phyloP scores from a whole-genome alignment of 2,113 vertebrate genomes.

The Sceloporus undulatus region DNA sequence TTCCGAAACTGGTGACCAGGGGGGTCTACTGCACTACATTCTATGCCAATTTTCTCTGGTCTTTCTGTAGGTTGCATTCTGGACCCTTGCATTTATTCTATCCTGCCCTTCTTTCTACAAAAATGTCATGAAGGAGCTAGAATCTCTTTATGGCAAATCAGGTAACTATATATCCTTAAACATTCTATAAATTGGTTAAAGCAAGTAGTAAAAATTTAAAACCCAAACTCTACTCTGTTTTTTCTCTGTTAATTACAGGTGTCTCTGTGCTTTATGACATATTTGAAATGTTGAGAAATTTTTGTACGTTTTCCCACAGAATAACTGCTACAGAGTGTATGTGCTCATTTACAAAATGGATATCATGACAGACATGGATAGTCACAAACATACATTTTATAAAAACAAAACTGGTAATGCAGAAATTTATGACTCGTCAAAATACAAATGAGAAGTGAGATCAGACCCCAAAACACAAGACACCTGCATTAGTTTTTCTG shows the following conservation, averaged over 20 bases:
- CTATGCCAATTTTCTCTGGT: conserved; percentile 33
- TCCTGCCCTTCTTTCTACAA: conserved; percentile 75
- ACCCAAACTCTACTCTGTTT: conserved; percentile 20
- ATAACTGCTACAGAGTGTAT: background rate
- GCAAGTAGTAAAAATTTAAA: background rate
- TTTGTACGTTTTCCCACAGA: background rate
- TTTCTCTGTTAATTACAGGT: conserved; percentile 6
- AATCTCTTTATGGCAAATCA: conserved; percentile 77
- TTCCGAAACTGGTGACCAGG: no score
- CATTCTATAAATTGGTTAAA: conserved; percentile 24
- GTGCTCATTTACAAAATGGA: background rate
- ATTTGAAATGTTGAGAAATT: background rate
- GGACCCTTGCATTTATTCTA: conserved; percentile 83
- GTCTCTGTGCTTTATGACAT: background rate
- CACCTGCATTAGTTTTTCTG: no score
- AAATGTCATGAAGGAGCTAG: conserved; percentile 77
- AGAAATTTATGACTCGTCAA: background rate
- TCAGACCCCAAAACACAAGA: background rate
- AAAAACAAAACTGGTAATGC: background rate
- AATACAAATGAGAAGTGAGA: background rate
- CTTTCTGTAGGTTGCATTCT: conserved; percentile 79
- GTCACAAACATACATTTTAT: background rate
- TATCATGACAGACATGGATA: background rate
- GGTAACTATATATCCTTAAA: conserved; percentile 65
- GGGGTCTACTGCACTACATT: no score